Base-by-base conservation (phyloP, 2,797 vertebrate species). In the Typhlichthys eigenmanni region DNA sequence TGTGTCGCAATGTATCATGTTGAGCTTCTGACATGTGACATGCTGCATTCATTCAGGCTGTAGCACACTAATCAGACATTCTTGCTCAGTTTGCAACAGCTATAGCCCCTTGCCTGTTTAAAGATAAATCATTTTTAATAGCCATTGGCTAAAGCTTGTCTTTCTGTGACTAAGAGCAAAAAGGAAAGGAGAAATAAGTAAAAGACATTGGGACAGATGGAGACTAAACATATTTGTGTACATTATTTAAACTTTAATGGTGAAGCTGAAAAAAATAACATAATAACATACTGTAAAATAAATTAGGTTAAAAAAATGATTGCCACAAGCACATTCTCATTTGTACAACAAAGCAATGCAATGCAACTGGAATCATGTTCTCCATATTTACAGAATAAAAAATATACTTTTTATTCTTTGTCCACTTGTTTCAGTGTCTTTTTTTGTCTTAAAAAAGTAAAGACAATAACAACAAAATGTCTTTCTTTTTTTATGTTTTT, bases 301-400 rank as follows among this genome's bases (percentile, higher is more conserved):
- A 96, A 96, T 95, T 95, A 95, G 89, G 92, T 92, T 91, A 86
- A 91, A 94, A 93, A 91, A 94, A 93, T 92, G 77, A 72, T 88
- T 89, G 84, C 91, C 93, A 94, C 92, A 94, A 90, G 92, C 91
- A 94, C 86, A 84, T 93, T 87, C 91, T 89, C 91, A 94, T 87
- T 93, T 94, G 91, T 91, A 94, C 92, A 93, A 94, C 88, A 85
- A 91, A 91, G 86, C 90, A 93, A 91, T 80, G 87, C 89, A 84
- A 91, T 88, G 84, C 73, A 88, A 29, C 81, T 82, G 79, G 75
- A 73, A 86, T 91, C 84, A 85, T 53, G 65, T 80, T 89, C 81
- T 88, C 88, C 85, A 86, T 90, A 81, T 83, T 85, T 92, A 92
- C 86, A 86, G 84, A 91, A 91, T 91, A 90, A 90, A 91, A 91